Base-by-base conservation (phyloP, 2,888 invertebrate species). In the Tipula lateralis region DNA sequence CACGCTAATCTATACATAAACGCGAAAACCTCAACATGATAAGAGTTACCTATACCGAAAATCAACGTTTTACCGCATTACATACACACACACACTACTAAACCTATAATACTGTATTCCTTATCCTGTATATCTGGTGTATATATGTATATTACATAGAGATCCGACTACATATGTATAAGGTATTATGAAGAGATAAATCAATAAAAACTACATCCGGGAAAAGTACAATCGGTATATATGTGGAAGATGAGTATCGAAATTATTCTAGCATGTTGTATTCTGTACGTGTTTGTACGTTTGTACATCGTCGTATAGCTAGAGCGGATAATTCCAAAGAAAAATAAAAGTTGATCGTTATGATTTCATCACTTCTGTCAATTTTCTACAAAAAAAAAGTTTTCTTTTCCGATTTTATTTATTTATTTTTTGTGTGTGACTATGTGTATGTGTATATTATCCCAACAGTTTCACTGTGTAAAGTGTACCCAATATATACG, bases 291-390 rank as follows among this genome's bases (percentile, higher is more conserved):
- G 7, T 66, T 5, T 39, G 24, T 19, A 66, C 19, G 9, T 66
- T 24, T 7, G 24, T 66, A 66, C 66, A 44, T 44, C 13, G 6
- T 12, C 6, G 32, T 32, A 36, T 7, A 44, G n/a, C n/a, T 44
- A 44, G 16, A 39, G 16, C 66, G 66, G 66, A 66, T 66, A 66
- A 66, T 66, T 66, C 66, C 24, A 24, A 66, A 66, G 66, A 24
- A 66, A 66, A 66, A 66, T 24, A 66, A 66, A 66, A 66, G 66
- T 66, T 66, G 7, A 66, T 24, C 24, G 66, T n/a, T n/a, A 66
- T 66, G 66, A 66, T 66, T 66, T 66, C 66, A 66, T 66, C 66
- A 66, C 66, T 66, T 24, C 9, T 66, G 66, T 66, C 66, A 66
- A 66, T 66, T 66, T 66, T 24, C 24, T 24, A 24, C 7, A 24